A percentile compares a stretch with the other conserved stretches of the same genome.
phyloP scores from a whole-genome alignment of 2,113 vertebrate genomes.

The Tachycineta bicolor region DNA sequence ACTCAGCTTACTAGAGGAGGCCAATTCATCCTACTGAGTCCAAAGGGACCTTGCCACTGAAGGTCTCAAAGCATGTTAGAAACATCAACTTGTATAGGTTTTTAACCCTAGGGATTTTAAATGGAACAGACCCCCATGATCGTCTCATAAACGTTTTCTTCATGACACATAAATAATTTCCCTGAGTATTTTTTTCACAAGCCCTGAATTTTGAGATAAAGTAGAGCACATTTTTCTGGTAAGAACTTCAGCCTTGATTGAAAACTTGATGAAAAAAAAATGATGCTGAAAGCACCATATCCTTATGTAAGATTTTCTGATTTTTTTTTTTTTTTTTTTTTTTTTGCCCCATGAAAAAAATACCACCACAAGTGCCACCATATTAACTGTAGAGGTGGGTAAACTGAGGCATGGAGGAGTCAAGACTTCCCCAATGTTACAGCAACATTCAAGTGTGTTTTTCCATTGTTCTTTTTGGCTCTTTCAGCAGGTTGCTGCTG shows the following conservation, averaged over 20 bases:
- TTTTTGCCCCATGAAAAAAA: neutral
- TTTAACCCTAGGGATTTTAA: neutral
- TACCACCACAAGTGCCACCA: neutral
- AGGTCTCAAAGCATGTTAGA: neutral
- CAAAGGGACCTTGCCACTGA: neutral
- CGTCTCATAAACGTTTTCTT: neutral
- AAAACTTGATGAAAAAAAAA: neutral
- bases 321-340: neutral
- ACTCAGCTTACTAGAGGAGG: neutral
- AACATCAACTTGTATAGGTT: neutral
- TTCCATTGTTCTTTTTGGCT: neutral
- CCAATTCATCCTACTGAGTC: neutral
- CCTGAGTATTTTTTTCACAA: neutral
- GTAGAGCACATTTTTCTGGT: neutral
- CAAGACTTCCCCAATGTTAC: neutral
- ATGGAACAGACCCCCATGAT: neutral
- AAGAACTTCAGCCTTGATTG: neutral
- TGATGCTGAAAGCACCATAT: neutral
- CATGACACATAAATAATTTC: neutral
- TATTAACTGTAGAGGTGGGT: neutral
- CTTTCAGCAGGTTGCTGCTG: neutral
- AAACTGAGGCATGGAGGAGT: neutral
- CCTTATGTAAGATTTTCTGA: neutral
- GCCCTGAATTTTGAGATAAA: neutral
- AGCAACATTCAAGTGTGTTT: neutral